A percentile compares a stretch with the other conserved stretches of the same genome.
phyloP scores from a whole-genome alignment of 2,797 vertebrate species.

The Cercopithecus mitis region DNA sequence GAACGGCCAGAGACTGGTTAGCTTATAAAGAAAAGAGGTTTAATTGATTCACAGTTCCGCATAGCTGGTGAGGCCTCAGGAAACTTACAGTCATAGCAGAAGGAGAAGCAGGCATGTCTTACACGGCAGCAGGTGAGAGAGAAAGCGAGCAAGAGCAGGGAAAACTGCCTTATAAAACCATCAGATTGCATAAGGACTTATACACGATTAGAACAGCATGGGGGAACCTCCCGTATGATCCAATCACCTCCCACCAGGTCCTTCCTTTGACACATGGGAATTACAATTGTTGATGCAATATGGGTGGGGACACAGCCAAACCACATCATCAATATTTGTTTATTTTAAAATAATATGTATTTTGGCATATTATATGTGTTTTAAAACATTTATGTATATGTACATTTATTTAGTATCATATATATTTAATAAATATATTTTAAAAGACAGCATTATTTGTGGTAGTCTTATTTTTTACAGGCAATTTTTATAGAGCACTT shows the following conservation, averaged over 20 bases:
- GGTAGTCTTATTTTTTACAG: background rate
- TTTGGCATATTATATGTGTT: background rate
- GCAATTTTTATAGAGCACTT: background rate
- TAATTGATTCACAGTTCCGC: background rate
- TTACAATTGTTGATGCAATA: background rate
- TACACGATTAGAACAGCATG: too few relatives aligned
- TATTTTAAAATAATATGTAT: background rate
- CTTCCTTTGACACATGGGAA: background rate
- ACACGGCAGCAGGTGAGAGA: background rate
- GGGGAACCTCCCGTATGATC: background rate
- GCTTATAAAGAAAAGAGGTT: background rate
- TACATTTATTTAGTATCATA: background rate
- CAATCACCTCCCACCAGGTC: background rate
- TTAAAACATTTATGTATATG: background rate
- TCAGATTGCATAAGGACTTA: background rate
- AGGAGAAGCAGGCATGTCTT: background rate
- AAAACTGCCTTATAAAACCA: background rate
- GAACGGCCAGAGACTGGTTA: background rate
- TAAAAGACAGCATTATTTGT: background rate
- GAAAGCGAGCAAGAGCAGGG: background rate
- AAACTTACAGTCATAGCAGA: background rate
- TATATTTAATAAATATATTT: background rate
- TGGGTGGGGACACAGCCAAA: background rate
- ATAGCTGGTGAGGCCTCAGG: background rate
- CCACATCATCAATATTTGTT: background rate